phyloP scores from a whole-genome alignment of 2,888 invertebrate species.

The Ormyrus labotus region DNA sequence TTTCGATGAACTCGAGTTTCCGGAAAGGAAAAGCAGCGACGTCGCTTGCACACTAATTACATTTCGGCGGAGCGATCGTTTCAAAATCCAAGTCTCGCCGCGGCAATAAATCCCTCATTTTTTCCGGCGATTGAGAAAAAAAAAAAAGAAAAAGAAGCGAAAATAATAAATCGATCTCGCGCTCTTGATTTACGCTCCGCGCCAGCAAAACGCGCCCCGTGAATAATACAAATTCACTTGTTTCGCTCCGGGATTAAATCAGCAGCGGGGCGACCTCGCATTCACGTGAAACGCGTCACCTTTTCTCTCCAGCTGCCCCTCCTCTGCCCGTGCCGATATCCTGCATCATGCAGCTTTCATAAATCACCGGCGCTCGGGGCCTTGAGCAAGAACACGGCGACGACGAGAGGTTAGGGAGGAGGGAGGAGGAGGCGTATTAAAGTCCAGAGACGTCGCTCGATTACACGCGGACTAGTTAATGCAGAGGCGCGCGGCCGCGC shows the following conservation, averaged over 20 bases:
- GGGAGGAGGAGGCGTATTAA: neutral
- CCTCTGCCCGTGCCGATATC: neutral
- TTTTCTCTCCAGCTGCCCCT: neutral
- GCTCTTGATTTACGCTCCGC: neutral
- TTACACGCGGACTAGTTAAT: slow-evolving; percentile 28
- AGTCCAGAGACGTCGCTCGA: slow-evolving; percentile 1
- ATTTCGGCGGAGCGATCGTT: neutral
- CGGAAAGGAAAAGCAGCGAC: no score
- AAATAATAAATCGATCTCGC: neutral
- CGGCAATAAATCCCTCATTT: slow-evolving; percentile 13
- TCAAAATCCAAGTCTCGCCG: neutral
- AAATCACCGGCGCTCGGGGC: neutral
- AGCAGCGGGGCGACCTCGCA: neutral
- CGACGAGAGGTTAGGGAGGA: neutral
- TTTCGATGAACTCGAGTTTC: no score
- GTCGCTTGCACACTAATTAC: no score
- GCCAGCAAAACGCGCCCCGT: neutral
- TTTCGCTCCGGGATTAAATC: slow-evolving; percentile 9
- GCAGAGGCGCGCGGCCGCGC: neutral
- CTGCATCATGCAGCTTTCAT: neutral
- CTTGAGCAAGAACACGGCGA: neutral
- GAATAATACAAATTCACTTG: slow-evolving; percentile 19
- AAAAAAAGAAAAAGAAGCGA: neutral
- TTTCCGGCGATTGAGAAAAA: neutral
- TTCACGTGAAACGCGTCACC: neutral